A percentile compares a stretch with the other conserved stretches of the same genome.
phyloP scores from a whole-genome alignment of 2,113 vertebrate genomes.

The Oreocharis arfaki region DNA sequence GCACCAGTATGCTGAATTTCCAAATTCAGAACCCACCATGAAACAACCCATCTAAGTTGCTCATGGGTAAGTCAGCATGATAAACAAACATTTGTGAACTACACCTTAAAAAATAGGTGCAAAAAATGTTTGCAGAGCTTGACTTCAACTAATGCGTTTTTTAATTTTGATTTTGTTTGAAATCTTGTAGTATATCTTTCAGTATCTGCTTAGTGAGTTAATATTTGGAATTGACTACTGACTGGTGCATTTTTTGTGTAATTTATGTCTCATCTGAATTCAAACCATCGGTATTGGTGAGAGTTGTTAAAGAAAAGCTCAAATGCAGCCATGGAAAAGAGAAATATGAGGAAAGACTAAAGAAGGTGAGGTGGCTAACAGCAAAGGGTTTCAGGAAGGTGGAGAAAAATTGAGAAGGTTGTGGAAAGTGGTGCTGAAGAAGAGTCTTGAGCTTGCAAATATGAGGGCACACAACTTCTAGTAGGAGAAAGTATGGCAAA shows the following conservation, averaged over 20 bases:
- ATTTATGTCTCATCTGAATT: background rate
- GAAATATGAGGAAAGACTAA: background rate
- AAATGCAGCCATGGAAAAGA: background rate
- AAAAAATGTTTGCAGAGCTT: background rate
- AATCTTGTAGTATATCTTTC: background rate
- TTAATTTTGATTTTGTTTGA: background rate
- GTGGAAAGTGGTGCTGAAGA: background rate
- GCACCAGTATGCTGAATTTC: background rate
- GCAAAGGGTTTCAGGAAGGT: background rate
- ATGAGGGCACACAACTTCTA: background rate
- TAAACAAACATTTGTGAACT: background rate
- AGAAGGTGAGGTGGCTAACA: background rate
- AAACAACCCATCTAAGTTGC: constrained; percentile 16
- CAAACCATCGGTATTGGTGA: background rate
- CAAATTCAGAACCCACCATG: constrained; percentile 28
- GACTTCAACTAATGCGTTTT: background rate
- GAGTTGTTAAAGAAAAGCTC: background rate
- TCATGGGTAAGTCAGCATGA: background rate
- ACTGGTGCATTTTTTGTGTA: background rate
- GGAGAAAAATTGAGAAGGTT: background rate
- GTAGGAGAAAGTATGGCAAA: background rate
- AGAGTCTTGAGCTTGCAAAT: background rate
- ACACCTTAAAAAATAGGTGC: background rate
- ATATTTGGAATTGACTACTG: background rate
- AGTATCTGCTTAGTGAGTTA: background rate